phyloP scores from a whole-genome alignment of 2,113 vertebrate genomes.

The Rhinopomastus cyanomelas region DNA sequence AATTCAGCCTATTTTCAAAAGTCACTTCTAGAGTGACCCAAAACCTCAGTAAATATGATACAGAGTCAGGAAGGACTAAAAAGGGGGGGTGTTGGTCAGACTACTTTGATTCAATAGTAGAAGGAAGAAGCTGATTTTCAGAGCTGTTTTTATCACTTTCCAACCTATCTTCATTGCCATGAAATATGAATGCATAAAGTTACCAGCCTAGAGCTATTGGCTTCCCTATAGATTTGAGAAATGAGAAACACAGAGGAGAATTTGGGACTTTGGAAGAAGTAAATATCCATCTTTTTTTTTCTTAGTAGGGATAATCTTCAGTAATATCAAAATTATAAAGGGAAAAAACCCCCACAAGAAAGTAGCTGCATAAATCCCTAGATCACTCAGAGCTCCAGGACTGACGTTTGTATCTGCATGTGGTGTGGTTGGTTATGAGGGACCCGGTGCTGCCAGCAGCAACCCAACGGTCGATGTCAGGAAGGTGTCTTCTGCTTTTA shows the following conservation, averaged over 20 bases:
- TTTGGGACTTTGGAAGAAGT: conserved; percentile 16
- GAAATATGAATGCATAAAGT: conserved; percentile 46
- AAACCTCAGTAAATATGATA: neutral
- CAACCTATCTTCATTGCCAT: conserved; percentile 5
- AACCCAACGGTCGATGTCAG: neutral
- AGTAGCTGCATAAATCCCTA: neutral
- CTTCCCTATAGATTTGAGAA: conserved; percentile 40
- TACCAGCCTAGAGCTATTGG: conserved; percentile 34
- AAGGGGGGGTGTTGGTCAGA: neutral
- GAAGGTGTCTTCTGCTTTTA: neutral
- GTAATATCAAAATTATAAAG: neutral
- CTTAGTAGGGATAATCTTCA: neutral
- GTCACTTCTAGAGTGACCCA: neutral
- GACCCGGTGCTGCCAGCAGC: neutral
- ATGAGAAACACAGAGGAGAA: conserved; percentile 13
- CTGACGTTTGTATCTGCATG: neutral
- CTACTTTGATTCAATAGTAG: neutral
- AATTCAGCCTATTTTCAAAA: neutral
- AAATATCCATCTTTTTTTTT: conserved; percentile 4
- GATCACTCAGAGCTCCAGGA: neutral
- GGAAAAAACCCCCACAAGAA: no score
- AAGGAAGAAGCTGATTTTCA: neutral
- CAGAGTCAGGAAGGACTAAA: neutral
- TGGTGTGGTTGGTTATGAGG: neutral
- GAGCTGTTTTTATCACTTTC: conserved; percentile 13